Evolutionary conservation across 2,888 invertebrate genomes (phyloP), one percentile per base, ranked within the genome.

Genomic region (Monochamus alternatus): DNA sequence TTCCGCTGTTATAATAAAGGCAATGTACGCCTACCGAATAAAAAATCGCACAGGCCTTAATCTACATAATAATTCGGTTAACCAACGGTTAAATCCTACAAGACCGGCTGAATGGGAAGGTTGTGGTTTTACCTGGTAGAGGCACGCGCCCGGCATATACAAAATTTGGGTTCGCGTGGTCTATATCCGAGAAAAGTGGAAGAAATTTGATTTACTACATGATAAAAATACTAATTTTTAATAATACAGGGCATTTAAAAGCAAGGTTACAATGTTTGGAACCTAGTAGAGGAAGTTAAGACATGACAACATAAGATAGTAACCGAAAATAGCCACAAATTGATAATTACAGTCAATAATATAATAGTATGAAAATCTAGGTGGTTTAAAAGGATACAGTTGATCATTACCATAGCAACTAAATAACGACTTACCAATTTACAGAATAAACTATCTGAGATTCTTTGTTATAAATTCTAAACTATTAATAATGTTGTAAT

Each of bases 11-110:
- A 52, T 52, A 63, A 63, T 63, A 71, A 68, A 68, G 31, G 51
- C 63, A 52, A 22, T 43, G 43, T 22, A 71, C 59, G 51, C 14
- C 30, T 63, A n/a, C 63, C 44, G 63, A 69, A 69, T 69, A 60
- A 71, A 71, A 69, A 52, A 63, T 22, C 52, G 32, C 38, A 63
- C 44, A 43, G 22, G 52, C 52, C 71, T n/a, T 14, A n/a, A 71
- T 71, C 63, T 71, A 71, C 71, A 71, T 71, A 71, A 63, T 52
- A 71, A 71, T 52, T 71, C 71, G 71, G 71, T 51, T 71, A 63
- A 63, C 30, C 62, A 71, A 71, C 71, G 5, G 71, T 71, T 63
- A 71, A 43, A 52, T 63, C 32, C 44, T 69, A 60, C 14, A 66
- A 32, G 14, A 12, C 64, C 31, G 12, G 55, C 55, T 38, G 14